Evolutionary conservation across 2,888 invertebrate genomes (phyloP).

Genomic region (Coecobrya sp.): DNA sequence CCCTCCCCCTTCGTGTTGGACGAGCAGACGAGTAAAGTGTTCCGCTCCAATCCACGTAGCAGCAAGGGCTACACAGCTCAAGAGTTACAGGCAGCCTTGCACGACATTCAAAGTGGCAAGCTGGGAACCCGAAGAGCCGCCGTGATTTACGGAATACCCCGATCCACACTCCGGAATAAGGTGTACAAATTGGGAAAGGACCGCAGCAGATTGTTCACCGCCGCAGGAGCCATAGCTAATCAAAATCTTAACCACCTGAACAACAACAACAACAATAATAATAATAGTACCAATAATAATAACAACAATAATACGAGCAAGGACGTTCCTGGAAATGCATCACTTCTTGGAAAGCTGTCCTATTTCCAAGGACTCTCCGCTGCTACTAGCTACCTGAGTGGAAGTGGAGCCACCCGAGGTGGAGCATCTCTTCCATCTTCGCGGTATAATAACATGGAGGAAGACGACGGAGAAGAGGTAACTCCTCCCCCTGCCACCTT

Average conservation of each 20-base stretch:
- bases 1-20: constrained; percentile 61
- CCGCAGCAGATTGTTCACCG: constrained; percentile 87
- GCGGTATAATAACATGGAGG: constrained; percentile 16
- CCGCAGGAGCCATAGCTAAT: constrained; percentile 75
- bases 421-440: background rate
- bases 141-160: constrained; percentile 98
- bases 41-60: constrained; percentile 82
- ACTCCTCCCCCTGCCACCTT: background rate
- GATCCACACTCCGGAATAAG: constrained; percentile 98
- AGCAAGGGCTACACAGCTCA: constrained; percentile 94
- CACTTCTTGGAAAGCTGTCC: constrained; percentile 50
- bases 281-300: constrained; percentile 85
- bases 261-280: constrained; percentile 67
- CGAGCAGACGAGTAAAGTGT: constrained; percentile 75
- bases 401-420: background rate
- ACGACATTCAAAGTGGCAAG: constrained; percentile 97
- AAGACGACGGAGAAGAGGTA: constrained; percentile 65
- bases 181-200: constrained; percentile 94
- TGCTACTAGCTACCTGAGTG: background rate
- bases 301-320: constrained; percentile 87
- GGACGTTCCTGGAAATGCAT: constrained; percentile 88
- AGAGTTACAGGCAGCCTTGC: constrained; percentile 97
- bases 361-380: constrained; percentile 53
- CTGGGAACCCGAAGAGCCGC: constrained; percentile 96
- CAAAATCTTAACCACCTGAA: constrained; percentile 65